Evolutionary conservation across 2,113 vertebrate species (phyloP).

Genomic region (Promerops cafer): DNA sequence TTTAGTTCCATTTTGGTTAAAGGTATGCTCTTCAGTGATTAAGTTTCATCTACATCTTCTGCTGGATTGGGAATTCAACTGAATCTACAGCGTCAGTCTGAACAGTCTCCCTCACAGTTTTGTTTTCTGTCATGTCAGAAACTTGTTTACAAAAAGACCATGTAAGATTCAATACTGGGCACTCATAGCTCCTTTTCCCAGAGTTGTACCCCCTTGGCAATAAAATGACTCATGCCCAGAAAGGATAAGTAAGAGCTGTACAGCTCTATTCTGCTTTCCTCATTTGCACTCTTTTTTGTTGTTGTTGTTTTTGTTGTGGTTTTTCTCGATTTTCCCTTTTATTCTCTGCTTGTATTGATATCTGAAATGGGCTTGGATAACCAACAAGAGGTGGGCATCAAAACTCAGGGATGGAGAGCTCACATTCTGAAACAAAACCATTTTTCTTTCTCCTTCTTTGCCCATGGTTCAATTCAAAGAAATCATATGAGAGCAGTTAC

Average conservation of each 20-base stretch:
- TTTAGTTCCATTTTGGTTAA: not conserved
- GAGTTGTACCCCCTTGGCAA: not conserved
- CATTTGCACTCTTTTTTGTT: not conserved
- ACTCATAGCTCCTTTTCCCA: not conserved
- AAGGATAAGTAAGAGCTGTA: not conserved
- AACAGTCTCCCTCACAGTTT: not conserved
- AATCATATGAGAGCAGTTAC: not conserved
- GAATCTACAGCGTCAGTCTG: not conserved
- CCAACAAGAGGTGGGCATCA: not conserved
- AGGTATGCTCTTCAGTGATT: not conserved
- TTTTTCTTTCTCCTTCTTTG: not conserved
- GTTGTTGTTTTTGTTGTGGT: no score
- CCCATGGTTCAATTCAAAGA: not conserved
- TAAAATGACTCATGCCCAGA: not conserved
- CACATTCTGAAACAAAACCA: rapidly evolving
- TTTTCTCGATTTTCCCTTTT: not conserved
- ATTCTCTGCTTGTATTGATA: not conserved
- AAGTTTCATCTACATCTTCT: not conserved
- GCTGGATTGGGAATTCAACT: not conserved
- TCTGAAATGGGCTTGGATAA: not conserved
- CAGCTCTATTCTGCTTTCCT: not conserved
- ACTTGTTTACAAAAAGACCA: not conserved
- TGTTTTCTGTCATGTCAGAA: not conserved
- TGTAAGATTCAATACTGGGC: not conserved
- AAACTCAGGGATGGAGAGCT: not conserved